phyloP scores from a whole-genome alignment of 2,113 vertebrate species.

The Chlamydotis undulata region DNA sequence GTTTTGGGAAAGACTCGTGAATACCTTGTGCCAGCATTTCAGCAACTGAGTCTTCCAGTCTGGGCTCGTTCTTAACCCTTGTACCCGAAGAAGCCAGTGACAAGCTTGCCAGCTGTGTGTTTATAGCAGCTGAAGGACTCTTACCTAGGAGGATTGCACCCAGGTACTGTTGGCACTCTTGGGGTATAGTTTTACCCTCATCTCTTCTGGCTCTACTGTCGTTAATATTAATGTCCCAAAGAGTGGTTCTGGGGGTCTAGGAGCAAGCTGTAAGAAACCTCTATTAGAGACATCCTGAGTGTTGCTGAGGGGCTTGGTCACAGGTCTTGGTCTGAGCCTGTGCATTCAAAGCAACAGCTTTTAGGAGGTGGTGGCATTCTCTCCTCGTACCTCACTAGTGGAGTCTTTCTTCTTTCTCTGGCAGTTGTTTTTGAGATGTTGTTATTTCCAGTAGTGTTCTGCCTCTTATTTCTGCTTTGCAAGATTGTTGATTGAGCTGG shows the following conservation, averaged over 20 bases:
- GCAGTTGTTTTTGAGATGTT: background rate
- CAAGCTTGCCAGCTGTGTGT: background rate
- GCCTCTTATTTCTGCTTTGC: background rate
- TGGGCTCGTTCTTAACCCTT: background rate
- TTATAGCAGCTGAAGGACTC: background rate
- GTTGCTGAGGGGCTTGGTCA: background rate
- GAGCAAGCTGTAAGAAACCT: background rate
- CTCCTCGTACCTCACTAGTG: background rate
- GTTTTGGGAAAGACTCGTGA: background rate
- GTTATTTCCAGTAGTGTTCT: background rate
- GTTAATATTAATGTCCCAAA: background rate
- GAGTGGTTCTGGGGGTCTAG: background rate
- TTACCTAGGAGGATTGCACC: accelerated
- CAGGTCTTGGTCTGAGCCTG: background rate
- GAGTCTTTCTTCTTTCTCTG: background rate
- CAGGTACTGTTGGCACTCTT: background rate
- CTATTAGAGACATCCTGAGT: background rate
- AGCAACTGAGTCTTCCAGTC: background rate
- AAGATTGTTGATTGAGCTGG: background rate
- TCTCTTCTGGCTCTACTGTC: background rate
- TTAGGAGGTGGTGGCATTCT: accelerated
- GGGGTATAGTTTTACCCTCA: background rate
- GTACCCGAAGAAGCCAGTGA: background rate
- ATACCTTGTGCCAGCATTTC: background rate
- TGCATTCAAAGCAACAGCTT: background rate